Evolutionary conservation across 2,888 invertebrate genomes (phyloP).

Genomic region (Drosophila falleni): DNA sequence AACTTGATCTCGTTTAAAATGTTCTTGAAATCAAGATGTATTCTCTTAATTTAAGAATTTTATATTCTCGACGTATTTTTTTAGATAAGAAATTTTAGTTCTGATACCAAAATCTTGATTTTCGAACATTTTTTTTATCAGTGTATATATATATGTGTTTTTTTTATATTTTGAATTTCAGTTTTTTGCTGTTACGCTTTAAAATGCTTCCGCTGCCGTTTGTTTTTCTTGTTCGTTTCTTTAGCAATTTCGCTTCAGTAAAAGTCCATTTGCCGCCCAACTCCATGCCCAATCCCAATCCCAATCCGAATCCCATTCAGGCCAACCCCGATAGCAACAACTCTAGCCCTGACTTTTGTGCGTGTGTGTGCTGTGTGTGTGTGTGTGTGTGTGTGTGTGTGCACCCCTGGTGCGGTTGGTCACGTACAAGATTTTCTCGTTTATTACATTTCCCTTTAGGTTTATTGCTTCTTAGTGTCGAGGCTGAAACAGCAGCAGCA

Average conservation of each 20-base stretch:
- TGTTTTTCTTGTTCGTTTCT: slow-evolving; percentile 49
- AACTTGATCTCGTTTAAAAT: no score
- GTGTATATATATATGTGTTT: slow-evolving; percentile 10
- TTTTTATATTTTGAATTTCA: slow-evolving; percentile 50
- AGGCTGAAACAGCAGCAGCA: slow-evolving; percentile 39
- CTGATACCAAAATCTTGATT: no score
- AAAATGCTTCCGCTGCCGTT: slow-evolving; percentile 72
- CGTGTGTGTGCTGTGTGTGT: slow-evolving; percentile 14
- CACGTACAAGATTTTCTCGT: slow-evolving; percentile 85
- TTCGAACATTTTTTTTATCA: no score
- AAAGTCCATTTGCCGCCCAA: slow-evolving; percentile 73
- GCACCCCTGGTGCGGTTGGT: slow-evolving; percentile 83
- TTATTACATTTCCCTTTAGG: slow-evolving; percentile 85
- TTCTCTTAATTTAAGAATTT: no score
- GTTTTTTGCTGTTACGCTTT: slow-evolving; percentile 68
- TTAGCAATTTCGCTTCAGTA: slow-evolving; percentile 68
- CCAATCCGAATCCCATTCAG: slow-evolving; percentile 12
- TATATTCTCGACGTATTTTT: no score
- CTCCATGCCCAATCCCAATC: slow-evolving; percentile 33
- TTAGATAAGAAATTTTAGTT: no score
- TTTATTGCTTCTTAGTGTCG: slow-evolving; percentile 83
- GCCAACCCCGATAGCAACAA: slow-evolving; percentile 55
- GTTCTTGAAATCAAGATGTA: no score
- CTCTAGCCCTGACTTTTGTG: slow-evolving; percentile 10
- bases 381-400: slow-evolving; percentile 29